Evolutionary conservation across 1,140 invertebrate species (phyloP).

Genomic region (Drosophila arawakana): DNA sequence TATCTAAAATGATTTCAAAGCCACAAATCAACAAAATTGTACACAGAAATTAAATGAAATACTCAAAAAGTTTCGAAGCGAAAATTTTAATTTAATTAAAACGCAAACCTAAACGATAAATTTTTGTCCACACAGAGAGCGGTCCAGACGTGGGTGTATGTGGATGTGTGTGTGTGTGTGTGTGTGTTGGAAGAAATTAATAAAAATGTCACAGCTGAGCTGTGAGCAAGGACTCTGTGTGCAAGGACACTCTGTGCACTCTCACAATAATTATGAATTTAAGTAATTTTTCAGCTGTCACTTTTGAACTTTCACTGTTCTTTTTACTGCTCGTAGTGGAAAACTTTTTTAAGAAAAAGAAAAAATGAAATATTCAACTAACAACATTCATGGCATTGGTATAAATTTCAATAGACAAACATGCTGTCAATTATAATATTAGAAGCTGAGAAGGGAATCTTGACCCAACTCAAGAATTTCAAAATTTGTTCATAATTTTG

Average conservation of each 20-base stretch:
- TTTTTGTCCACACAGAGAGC: slow-evolving; percentile 20
- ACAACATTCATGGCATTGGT: neutral
- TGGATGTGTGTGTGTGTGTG: neutral
- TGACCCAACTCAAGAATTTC: slow-evolving; percentile 28
- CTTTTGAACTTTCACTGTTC: slow-evolving; percentile 35
- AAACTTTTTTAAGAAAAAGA: slow-evolving; percentile 1
- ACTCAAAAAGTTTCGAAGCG: slow-evolving; percentile 3
- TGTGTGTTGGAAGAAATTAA: slow-evolving; percentile 40
- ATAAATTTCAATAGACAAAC: slow-evolving; percentile 1
- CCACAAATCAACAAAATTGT: too few species aligned
- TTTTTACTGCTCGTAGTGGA: neutral
- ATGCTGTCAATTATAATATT: slow-evolving; percentile 6
- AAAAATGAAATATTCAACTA: neutral
- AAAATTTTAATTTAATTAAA: slow-evolving; percentile 63
- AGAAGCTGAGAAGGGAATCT: neutral
- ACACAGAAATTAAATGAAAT: slow-evolving; percentile 7
- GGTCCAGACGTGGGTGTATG: neutral
- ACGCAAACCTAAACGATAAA: slow-evolving; percentile 25
- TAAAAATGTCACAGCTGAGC: slow-evolving; percentile 68
- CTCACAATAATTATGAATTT: slow-evolving; percentile 68
- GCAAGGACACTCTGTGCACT: slow-evolving; percentile 34
- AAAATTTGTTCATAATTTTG: slow-evolving; percentile 22
- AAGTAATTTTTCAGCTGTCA: slow-evolving; percentile 56
- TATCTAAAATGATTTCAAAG: too few species aligned
- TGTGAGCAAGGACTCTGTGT: slow-evolving; percentile 17